Evolutionary conservation across 2,797 vertebrate genomes (phyloP).

Genomic region (Galaxias olidus): DNA sequence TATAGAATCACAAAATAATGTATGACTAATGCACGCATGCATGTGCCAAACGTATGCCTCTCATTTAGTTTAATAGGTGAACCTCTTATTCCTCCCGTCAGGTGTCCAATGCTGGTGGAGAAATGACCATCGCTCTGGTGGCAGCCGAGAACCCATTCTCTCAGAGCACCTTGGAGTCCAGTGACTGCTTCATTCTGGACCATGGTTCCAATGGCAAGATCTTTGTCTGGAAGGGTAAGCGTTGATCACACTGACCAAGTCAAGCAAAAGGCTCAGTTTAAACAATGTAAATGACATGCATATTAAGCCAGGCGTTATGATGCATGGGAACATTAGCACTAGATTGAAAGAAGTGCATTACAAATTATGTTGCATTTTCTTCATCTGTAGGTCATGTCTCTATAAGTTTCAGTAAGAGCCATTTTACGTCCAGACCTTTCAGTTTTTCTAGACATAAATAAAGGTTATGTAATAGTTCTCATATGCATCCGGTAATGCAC

Average conservation of each 20-base stretch:
- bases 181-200: conserved; percentile 97
- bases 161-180: conserved; percentile 86
- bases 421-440: too few relatives aligned
- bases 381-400: too few relatives aligned
- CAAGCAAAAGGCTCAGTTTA: too few relatives aligned
- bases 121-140: conserved; percentile 87
- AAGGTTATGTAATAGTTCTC: too few relatives aligned
- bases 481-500: too few relatives aligned
- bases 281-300: too few relatives aligned
- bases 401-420: too few relatives aligned
- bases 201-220: conserved; percentile 91
- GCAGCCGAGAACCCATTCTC: conserved; percentile 95
- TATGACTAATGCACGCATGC: background rate
- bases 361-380: too few relatives aligned
- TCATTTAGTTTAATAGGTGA: background rate
- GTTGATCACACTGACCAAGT: background rate
- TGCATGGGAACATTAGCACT: too few relatives aligned
- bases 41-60: background rate
- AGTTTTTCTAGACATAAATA: too few relatives aligned
- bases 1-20: background rate
- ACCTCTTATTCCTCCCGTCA: conserved; percentile 46
- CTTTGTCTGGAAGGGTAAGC: conserved; percentile 97
- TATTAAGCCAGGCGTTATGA: too few relatives aligned
- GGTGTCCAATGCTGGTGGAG: conserved; percentile 88
- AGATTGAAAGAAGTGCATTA: too few relatives aligned